Evolutionary conservation across 2,888 invertebrate genomes (phyloP).

Genomic region (Cheilosia urbana): DNA sequence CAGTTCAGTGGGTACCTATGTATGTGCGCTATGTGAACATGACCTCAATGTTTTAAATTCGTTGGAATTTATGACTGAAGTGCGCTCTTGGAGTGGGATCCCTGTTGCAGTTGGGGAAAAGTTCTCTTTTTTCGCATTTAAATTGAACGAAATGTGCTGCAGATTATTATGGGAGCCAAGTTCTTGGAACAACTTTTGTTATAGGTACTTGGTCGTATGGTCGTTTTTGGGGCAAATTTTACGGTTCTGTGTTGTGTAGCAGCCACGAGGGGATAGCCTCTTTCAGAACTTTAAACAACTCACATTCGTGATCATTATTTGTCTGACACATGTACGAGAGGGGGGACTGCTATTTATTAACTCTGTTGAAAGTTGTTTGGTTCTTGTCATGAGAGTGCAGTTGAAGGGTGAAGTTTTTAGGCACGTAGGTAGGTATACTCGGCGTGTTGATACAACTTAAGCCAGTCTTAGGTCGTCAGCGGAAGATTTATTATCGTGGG

Average conservation of each 20-base stretch:
- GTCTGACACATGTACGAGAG: conserved; percentile 14
- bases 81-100: background rate
- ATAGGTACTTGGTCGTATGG: background rate
- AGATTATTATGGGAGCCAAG: conserved; percentile 4
- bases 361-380: background rate
- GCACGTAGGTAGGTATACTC: background rate
- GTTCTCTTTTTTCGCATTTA: conserved; percentile 22
- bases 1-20: background rate
- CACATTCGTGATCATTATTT: conserved; percentile 8
- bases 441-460: background rate
- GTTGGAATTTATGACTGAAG: conserved; percentile 4
- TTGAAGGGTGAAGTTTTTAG: background rate
- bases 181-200: conserved; percentile 29
- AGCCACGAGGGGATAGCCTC: background rate
- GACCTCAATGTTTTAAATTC: background rate
- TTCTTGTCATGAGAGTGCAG: background rate
- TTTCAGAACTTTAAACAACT: background rate
- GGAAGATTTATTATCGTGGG: too few relatives aligned
- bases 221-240: conserved; percentile 16
- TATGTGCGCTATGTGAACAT: conserved; percentile 3
- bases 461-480: background rate
- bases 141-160: conserved; percentile 21
- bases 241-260: background rate
- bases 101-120: conserved; percentile 7
- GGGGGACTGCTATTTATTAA: background rate